Percentiles rank a stretch among this genome's conserved stretches.
These are phyloP conservation scores for Heteromyza rotundicornis DNA, from an alignment of 2,888 invertebrate genomes.

Conservation along the genomic window DNA sequence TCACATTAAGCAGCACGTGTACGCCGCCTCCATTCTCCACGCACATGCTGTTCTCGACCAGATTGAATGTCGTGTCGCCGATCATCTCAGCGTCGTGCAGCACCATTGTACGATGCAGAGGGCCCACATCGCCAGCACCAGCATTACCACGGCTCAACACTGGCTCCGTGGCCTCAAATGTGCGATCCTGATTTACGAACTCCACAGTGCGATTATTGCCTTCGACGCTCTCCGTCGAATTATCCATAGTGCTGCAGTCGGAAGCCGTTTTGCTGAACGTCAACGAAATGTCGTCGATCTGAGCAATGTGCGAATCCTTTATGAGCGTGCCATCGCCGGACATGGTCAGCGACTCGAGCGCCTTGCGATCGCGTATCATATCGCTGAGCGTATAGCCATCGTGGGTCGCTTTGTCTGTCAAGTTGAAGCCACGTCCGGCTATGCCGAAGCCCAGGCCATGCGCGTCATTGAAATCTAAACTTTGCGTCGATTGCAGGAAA, in stretches of 20 bases:
- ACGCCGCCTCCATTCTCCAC: neutral
- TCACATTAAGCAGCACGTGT: constrained; percentile 22
- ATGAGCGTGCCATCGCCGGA: constrained; percentile 58
- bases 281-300: constrained; percentile 59
- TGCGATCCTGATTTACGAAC: constrained; percentile 5
- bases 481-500: constrained; percentile 54
- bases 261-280: constrained; percentile 57
- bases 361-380: constrained; percentile 59
- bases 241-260: constrained; percentile 59
- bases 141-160: neutral
- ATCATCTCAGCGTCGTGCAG: constrained; percentile 56
- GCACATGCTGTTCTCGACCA: constrained; percentile 51
- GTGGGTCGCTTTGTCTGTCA: constrained; percentile 36
- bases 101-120: constrained; percentile 35
- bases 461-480: constrained; percentile 38
- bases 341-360: constrained; percentile 56
- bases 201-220: constrained; percentile 29
- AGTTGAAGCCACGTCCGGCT: constrained; percentile 32
- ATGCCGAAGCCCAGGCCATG: constrained; percentile 24
- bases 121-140: constrained; percentile 14
- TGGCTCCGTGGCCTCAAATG: neutral
- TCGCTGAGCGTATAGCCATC: constrained; percentile 54
- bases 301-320: constrained; percentile 59
- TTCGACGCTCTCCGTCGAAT: constrained; percentile 56
- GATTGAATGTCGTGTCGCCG: constrained; percentile 55